Percentiles rank a stretch among this genome's conserved stretches.
phyloP scores from a whole-genome alignment of 2,888 invertebrate species.

The Ernsta delagoae region DNA sequence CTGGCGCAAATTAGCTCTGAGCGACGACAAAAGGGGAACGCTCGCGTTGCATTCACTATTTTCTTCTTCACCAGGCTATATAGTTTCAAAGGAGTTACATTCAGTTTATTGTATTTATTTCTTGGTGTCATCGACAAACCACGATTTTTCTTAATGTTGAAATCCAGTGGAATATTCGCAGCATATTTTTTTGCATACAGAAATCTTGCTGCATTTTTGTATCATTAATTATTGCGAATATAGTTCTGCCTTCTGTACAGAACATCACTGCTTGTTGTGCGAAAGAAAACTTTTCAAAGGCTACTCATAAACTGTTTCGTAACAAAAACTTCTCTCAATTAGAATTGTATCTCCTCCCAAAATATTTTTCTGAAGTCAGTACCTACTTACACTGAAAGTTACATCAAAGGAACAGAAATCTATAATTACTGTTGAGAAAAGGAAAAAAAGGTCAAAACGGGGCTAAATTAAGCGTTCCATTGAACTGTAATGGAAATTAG shows the following conservation, averaged over 20 bases:
- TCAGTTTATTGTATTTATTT: no score
- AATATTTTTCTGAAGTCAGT: background rate
- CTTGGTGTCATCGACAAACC: background rate
- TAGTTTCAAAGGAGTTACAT: background rate
- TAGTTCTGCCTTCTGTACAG: background rate
- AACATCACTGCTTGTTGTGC: no score
- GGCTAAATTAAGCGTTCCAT: slow-evolving; percentile 10
- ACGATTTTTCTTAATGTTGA: background rate
- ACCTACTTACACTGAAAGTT: background rate
- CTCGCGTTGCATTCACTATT: background rate
- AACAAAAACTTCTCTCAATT: background rate
- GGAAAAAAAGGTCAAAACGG: slow-evolving; percentile 4
- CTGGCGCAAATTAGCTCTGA: background rate
- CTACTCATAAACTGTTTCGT: background rate
- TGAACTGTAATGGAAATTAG: slow-evolving; percentile 19
- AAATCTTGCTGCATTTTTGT: background rate
- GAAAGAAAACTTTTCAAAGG: no score
- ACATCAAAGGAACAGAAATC: slow-evolving; percentile 9
- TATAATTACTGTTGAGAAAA: slow-evolving; percentile 12
- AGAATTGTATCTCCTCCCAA: slow-evolving; percentile 3
- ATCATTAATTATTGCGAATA: background rate
- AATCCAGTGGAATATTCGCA: background rate
- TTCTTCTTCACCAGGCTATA: background rate
- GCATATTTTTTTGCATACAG: background rate
- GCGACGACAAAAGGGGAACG: background rate